Conservation (phyloP, 1,140 invertebrate species). For the Anastrepha obliqua region DNA sequence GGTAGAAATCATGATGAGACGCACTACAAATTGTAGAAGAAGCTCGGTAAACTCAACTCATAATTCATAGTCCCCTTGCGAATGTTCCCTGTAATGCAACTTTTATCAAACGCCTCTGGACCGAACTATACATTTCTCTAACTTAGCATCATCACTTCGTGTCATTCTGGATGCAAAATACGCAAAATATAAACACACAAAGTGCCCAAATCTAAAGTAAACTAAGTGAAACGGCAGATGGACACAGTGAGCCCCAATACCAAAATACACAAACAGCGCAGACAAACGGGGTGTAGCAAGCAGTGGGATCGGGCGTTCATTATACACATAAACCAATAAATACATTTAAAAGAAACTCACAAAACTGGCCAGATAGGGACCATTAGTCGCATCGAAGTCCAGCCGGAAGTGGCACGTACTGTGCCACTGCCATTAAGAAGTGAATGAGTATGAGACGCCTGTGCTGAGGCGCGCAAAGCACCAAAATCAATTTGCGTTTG, state of each 20-base stretch:
- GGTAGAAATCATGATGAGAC: too few species aligned
- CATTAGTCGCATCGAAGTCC: neutral
- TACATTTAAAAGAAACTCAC: neutral
- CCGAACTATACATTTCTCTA: neutral
- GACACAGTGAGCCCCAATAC: neutral
- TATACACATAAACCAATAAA: constrained; percentile 1
- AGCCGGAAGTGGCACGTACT: constrained; percentile 12
- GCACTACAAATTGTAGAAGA: too few species aligned
- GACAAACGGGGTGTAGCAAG: neutral
- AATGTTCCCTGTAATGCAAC: too few species aligned
- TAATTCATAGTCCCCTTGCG: too few species aligned
- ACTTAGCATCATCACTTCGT: constrained; percentile 12
- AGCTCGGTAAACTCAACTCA: too few species aligned
- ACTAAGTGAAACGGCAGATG: neutral
- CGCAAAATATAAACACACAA: constrained; percentile 24
- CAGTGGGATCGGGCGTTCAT: too few species aligned
- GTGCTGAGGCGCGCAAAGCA: neutral
- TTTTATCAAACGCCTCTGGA: neutral
- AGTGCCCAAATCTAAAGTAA: constrained; percentile 42
- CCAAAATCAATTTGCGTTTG: constrained; percentile 47
- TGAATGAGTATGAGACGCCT: neutral
- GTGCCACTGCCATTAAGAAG: neutral
- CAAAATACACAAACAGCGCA: neutral
- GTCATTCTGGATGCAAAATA: constrained; percentile 28
- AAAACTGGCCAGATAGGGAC: neutral